Evolutionary conservation across 1,140 invertebrate genomes (phyloP).

Genomic region (Temnothorax longispinosus): DNA sequence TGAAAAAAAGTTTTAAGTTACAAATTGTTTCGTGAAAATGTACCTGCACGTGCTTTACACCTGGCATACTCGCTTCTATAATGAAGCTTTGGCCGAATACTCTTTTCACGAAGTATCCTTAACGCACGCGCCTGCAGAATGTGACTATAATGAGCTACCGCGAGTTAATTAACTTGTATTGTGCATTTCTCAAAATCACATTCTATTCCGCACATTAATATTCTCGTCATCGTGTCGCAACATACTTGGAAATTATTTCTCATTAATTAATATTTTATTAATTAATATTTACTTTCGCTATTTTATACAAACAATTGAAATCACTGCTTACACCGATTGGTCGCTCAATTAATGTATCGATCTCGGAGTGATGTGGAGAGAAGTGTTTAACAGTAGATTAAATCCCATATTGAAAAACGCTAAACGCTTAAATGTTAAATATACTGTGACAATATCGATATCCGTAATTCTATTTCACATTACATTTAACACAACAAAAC

Average conservation of each 20-base stretch:
- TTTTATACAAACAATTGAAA: constrained; percentile 12
- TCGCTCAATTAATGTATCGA: not conserved
- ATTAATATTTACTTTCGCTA: not conserved
- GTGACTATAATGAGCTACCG: constrained; percentile 23
- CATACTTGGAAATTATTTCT: not conserved
- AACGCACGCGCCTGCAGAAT: not conserved
- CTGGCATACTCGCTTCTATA: not conserved
- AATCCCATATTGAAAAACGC: not conserved
- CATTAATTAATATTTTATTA: not conserved
- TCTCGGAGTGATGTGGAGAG: not conserved
- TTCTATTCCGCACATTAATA: constrained; percentile 10
- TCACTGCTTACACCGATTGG: not conserved
- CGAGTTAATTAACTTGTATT: constrained; percentile 51
- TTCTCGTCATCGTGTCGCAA: not conserved
- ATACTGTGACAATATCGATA: not conserved
- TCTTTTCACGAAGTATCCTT: constrained; percentile 29
- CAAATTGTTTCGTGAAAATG: constrained; percentile 6
- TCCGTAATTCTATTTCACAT: constrained; percentile 9
- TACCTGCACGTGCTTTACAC: not conserved
- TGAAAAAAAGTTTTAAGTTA: not conserved
- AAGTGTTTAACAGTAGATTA: constrained; percentile 13
- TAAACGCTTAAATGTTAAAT: not conserved
- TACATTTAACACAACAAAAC: constrained; percentile 13
- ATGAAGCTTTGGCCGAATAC: constrained; percentile 23
- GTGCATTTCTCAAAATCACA: constrained; percentile 34